A percentile compares a stretch with the other conserved stretches of the same genome.
These are phyloP conservation scores for Callorhinus ursinus DNA, from an alignment of 2,113 vertebrate species.

Conservation along the genomic window DNA sequence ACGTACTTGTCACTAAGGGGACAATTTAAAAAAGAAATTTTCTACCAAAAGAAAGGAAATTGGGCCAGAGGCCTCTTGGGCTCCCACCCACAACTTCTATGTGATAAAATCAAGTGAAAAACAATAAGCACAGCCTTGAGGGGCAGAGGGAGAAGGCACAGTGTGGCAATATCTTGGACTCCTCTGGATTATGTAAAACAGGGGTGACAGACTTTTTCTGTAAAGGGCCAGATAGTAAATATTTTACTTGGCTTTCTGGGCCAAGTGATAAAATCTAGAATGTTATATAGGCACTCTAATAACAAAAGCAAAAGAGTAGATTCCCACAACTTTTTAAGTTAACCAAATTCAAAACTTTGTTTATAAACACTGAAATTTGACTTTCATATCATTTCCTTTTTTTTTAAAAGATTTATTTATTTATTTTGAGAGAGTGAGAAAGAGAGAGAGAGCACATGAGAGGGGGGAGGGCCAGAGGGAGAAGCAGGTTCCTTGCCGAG, in stretches of 20 bases:
- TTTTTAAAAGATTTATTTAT: too few relatives aligned
- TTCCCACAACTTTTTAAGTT: background rate
- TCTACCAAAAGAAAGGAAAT: constrained; percentile 41
- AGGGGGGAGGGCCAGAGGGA: too few relatives aligned
- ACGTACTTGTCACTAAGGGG: background rate
- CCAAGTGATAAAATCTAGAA: constrained; percentile 1
- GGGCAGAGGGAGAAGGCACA: background rate
- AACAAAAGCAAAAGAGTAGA: background rate
- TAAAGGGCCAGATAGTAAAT: background rate
- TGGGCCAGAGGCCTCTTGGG: background rate
- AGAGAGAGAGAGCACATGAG: too few relatives aligned
- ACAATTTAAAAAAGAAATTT: background rate
- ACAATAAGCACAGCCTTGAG: background rate
- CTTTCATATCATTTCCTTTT: background rate
- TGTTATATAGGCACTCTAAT: background rate
- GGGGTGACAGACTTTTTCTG: background rate
- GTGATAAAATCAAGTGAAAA: background rate
- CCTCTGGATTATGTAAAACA: background rate
- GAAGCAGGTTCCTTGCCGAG: too few relatives aligned
- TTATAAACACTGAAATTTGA: background rate
- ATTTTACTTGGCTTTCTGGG: constrained; percentile 3
- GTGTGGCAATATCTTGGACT: background rate
- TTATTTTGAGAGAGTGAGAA: too few relatives aligned
- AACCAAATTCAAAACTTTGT: background rate
- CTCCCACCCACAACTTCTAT: background rate